Evolutionary conservation across 2,113 vertebrate genomes (phyloP).

Genomic region (Manacus vitellinus): DNA sequence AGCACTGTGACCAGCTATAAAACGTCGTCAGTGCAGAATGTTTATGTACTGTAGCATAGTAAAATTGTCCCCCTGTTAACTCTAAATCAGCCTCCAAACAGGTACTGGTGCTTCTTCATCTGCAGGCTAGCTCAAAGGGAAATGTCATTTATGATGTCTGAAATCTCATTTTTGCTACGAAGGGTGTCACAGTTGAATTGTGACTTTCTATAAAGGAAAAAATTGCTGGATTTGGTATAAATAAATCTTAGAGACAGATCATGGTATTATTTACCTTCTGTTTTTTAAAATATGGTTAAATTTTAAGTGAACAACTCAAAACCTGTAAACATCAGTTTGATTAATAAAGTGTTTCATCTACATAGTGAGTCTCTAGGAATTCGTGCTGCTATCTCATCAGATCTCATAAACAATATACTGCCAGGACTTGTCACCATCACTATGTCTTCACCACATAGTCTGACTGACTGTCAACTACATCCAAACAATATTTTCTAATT

Average conservation of each 20-base stretch:
- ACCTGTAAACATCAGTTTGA: background rate
- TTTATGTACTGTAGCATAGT: background rate
- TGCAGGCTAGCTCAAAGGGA: background rate
- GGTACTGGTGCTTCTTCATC: background rate
- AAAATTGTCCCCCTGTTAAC: constrained; percentile 31
- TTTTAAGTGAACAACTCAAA: background rate
- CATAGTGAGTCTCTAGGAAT: background rate
- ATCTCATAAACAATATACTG: background rate
- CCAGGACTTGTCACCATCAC: background rate
- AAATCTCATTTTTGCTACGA: constrained; percentile 1
- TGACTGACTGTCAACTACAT: background rate
- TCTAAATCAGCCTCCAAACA: constrained; percentile 45
- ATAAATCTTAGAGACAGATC: background rate
- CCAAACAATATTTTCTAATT: background rate
- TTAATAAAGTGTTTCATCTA: background rate
- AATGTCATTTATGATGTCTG: constrained; percentile 6
- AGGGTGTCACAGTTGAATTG: background rate
- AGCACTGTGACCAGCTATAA: constrained; percentile 31
- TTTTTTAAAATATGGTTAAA: background rate
- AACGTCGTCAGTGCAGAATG: background rate
- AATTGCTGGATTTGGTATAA: background rate
- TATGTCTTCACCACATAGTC: background rate
- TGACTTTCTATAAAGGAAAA: background rate
- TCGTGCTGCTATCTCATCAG: background rate
- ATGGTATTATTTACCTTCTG: background rate